Base-by-base conservation (phyloP, 2,113 vertebrate species). In the Tretioscincus oriximinensis region DNA sequence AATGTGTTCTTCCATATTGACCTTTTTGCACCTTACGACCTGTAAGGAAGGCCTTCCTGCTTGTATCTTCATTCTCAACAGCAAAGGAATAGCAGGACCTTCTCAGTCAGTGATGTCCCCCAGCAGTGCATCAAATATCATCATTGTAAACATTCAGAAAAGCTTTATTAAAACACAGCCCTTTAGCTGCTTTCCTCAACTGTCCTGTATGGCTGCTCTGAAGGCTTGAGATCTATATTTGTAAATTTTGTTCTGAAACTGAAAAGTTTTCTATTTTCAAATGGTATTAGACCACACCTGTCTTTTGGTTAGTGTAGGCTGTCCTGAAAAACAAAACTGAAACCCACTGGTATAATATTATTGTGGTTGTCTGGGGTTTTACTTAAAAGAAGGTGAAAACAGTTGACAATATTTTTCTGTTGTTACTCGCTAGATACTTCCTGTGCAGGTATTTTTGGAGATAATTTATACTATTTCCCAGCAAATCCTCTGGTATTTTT, bases 211-310 rank as follows among this genome's bases (percentile, higher is more conserved):
- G 45, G 45, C 12, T 8, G 49, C 49, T 61, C 77, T 61, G 21
- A 66, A 61, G 18, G 21, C 26, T 31, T 7, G 26, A 71, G 9
- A 5, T 68, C 16, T 29, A 49, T 49, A 64, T 80, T 79, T 79
- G 63, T 63, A 71, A 61, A 16, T 79, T 14, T 71, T 71, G 14
- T 79, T 70, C 58, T 80, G 78, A 71, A 49, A 64, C 68, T 66
- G 76, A 71, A 79, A 71, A 64, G 45, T 54, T 66, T 67, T 74
- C 16, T 31, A n/a, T 73, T 73, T 65, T 22, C 16, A 49, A 58
- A 58, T 11, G 66, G 4, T 68, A 35, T 68, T 67, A 74, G 11
- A 28, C 24, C 31, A 7, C 24, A 60, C 51, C 63, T 65, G 29
- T 35, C 65, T 66, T 51, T 60, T 73, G 45, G 47, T 73, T 63